Evolutionary conservation across 2,113 vertebrate species (phyloP), one percentile per base, ranked within the genome.

Genomic region (Cephalophus harveyi): DNA sequence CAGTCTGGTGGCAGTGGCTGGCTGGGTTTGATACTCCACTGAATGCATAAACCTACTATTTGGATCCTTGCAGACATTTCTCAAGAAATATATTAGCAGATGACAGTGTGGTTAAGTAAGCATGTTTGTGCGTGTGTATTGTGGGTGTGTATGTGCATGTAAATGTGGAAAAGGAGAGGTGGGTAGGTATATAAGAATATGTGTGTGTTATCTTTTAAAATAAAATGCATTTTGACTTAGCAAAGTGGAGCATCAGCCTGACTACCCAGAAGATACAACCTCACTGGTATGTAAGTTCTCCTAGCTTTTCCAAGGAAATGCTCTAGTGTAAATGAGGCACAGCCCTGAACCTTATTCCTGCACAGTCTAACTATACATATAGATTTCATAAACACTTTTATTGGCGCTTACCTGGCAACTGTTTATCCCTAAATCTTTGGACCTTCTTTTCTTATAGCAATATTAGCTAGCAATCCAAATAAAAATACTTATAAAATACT

Each of bases 21-120:
- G n/a, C 62, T 91, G 81, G 30, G 71, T 95, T 15, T 48, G 64
- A 89, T 84, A 71, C 27, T 91, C 74, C 5, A 19, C 57, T 14
- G 4, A 57, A 48, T 88, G 96, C 79, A 87, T 97, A 87, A 96
- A 94, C 89, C 78, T 89, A 62, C 54, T 28, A 0, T 78, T 89
- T 83, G 17, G 46, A 52, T 91, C 40, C 59, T 87, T 90, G 4
- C 28, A 50, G 52, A 54, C 21, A 40, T 93, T 84, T 40, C 67
- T 85, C 27, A 59, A 85, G 78, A 60, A 78, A 50, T 6, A 25
- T 83, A 84, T 54, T 94, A 13, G 48, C 62, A 88, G 74, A 46
- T 0, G 28, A 5, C 12, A 12, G 21, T 28, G 1, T 83, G 10
- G 21, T 30, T 62, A 62, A 82, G 7, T 76, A 28, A 43, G 15